Base-by-base conservation (phyloP, 1,140 invertebrate genomes). In the Conus ventricosus region DNA sequence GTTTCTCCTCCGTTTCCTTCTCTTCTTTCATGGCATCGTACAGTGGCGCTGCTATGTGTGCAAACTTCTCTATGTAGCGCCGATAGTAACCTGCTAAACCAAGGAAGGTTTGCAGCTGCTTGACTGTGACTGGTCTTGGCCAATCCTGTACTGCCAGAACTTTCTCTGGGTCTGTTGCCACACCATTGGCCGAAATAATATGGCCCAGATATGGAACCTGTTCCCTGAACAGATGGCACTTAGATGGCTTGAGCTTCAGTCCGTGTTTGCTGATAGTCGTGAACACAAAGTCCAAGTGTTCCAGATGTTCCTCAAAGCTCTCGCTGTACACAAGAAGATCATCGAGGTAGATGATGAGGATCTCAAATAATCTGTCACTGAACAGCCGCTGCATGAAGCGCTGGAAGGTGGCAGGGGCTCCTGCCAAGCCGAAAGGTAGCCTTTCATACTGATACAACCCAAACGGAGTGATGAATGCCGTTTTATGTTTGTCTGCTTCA, bases 81-180 rank as follows among this genome's bases (percentile, higher is more conserved):
- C 93, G 71, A 89, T 94, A 94, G 89, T 95, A 96, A 76, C 94
- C 93, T 83, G 94, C 88, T 25, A 96, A 89, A 0, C 96, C 96
- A 6, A 96, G 57, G 89, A 96, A 96, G 20, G 91, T 53, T 67
- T 94, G 90, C 0, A 96, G 55, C 75, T 95, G 92, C 71, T 94
- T 93, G 8, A 92, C 87, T 88, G 89, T 94, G 80, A 85, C 92
- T 67, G 92, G 91, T 17, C 20, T 71, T 51, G 92, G 90, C 88
- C 90, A 93, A 15, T 91, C 88, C 57, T 87, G 25, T 25, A 96
- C 93, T 11, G 94, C 93, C 84, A 91, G 87, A 4, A 95, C 90
- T 87, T 96, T 96, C 20, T 91, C 91, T 11, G 94, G 92, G 91
- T 93, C 92, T 76, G 95, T 94, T 60, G 91, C 87, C 23, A 96